Evolutionary conservation across 2,888 invertebrate genomes (phyloP).

Genomic region (Strigamia transsilvanica): DNA sequence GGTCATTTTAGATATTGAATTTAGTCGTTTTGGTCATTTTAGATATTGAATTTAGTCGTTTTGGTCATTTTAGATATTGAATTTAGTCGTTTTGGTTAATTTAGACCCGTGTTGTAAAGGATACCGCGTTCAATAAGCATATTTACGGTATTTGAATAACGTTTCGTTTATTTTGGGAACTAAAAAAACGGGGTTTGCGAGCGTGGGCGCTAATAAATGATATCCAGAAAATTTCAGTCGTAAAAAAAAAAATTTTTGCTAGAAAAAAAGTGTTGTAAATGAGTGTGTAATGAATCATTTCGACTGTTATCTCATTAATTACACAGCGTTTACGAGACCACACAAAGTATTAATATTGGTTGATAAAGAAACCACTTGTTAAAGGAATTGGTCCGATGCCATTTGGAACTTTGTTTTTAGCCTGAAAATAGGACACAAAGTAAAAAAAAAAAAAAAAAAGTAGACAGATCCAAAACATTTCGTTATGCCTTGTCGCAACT

Average conservation of each 20-base stretch:
- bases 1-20: no score
- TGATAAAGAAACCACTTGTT: slow-evolving; percentile 24
- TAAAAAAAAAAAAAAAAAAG: neutral
- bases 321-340: slow-evolving; percentile 1
- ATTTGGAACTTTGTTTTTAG: slow-evolving; percentile 13
- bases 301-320: neutral
- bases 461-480: slow-evolving; percentile 12
- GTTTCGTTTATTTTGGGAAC: neutral
- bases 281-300: neutral
- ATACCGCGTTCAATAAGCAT: no score
- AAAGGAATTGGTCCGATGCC: neutral
- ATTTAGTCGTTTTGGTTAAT: no score
- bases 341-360: slow-evolving; percentile 12
- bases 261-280: neutral
- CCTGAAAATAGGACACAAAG: neutral
- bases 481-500: slow-evolving; percentile 25
- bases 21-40: no score
- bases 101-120: no score
- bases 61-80: no score
- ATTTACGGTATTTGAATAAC: no score
- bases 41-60: no score
- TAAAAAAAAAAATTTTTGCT: neutral
- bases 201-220: slow-evolving; percentile 13
- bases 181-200: neutral
- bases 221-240: neutral